Evolutionary conservation across 2,797 vertebrate genomes (phyloP), one percentile per base, ranked within the genome.

Genomic region (Morelia viridis): DNA sequence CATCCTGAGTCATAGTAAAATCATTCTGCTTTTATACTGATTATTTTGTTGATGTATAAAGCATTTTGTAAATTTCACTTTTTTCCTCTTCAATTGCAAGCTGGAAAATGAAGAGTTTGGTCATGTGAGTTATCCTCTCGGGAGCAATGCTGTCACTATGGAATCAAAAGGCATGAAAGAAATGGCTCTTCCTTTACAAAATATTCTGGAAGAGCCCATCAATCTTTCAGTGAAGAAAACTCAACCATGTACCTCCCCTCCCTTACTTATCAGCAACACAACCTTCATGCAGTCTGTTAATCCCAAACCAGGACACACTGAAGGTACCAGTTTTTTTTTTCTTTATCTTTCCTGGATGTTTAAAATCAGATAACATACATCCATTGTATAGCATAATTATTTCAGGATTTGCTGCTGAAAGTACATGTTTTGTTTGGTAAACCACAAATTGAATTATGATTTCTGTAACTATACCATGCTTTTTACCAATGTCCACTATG

Each of bases 151-250:
- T 76, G 88, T 50, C 87, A 61, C 50, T 50, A 85, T 93, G 90
- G 93, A 87, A 41, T 92, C 95, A 86, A 96, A 96, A 65, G 57
- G 93, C 88, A 93, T 96, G 84, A 97, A 95, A 86, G 96, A 97
- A 87, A 95, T 97, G 85, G 92, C 93, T 92, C 65, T 97, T 95
- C 94, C 97, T 88, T 96, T 97, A 94, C 97, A 97, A 93, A 96
- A 96, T 89, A 95, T 96, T 62, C 95, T 97, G 89, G 98, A 98
- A 94, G 98, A 98, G 83, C 98, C 98, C 60, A 98, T 98, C 94
- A 98, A 98, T 95, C 97, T 98, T 88, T 98, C 97, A 0, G 95
- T 98, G 92, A 98, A 97, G 90, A 98, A 97, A 92, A 71, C 96
- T 91, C 95, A 93, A 0, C 92, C 6, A 87, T 94, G 89, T 90